Conservation (phyloP, 2,797 vertebrate species). For the Antennarius maculatus region DNA sequence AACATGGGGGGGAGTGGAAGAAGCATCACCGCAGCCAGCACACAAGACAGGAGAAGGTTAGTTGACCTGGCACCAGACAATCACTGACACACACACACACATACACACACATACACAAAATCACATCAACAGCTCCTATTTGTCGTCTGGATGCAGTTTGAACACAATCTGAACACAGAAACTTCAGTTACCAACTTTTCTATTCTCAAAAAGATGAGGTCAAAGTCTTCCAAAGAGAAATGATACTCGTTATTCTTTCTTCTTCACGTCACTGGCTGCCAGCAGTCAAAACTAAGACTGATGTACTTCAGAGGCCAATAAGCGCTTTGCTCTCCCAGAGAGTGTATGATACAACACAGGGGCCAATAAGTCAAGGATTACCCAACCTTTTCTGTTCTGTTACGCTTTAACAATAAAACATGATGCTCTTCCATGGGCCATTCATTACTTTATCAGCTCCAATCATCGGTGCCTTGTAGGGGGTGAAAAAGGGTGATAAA, state of each 20-base stretch:
- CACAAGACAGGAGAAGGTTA: slow-evolving; percentile 46
- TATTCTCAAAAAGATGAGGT: slow-evolving; percentile 4
- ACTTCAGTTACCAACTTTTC: slow-evolving; percentile 11
- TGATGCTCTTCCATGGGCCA: slow-evolving; percentile 59
- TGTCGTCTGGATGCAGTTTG: slow-evolving; percentile 35
- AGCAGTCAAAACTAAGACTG: slow-evolving; percentile 30
- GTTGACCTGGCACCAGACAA: slow-evolving; percentile 22
- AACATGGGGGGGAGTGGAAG: slow-evolving; percentile 39
- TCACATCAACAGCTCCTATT: slow-evolving; percentile 24
- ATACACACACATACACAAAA: slow-evolving; percentile 10
- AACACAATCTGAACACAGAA: slow-evolving; percentile 26
- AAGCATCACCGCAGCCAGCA: slow-evolving; percentile 35
- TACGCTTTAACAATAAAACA: slow-evolving; percentile 63
- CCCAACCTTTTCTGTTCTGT: slow-evolving; percentile 49
- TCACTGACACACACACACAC: neutral
- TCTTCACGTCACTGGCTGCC: too few species aligned
- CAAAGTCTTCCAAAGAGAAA: slow-evolving; percentile 8
- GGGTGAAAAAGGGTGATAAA: slow-evolving; percentile 31
- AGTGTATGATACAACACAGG: slow-evolving; percentile 32
- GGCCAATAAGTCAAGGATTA: slow-evolving; percentile 58
- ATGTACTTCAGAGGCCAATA: slow-evolving; percentile 29
- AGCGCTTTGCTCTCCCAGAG: slow-evolving; percentile 42
- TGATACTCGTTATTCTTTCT: slow-evolving; percentile 19
- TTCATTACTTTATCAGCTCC: slow-evolving; percentile 62
- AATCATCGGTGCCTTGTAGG: slow-evolving; percentile 38